These are phyloP conservation scores for Pangasius djambal DNA, from an alignment of 2,797 vertebrate genomes.

Conservation along the genomic window DNA sequence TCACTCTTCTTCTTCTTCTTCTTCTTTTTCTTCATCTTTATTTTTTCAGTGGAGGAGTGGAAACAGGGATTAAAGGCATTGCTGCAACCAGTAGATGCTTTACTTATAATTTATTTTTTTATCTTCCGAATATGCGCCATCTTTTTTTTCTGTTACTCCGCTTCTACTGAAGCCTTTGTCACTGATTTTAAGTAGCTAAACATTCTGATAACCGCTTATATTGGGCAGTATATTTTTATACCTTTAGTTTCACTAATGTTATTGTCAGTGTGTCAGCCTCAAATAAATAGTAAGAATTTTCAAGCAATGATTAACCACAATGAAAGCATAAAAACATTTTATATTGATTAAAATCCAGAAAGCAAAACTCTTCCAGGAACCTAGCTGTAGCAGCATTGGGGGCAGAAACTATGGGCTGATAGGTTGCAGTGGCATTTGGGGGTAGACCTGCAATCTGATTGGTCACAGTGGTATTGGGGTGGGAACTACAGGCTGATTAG, in stretches of 20 bases:
- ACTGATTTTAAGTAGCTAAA: neutral
- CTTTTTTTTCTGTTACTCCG: neutral
- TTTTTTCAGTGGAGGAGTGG: neutral
- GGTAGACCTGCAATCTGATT: neutral
- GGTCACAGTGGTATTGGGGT: neutral
- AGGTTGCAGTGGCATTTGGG: neutral
- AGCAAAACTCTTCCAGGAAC: neutral
- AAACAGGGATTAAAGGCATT: conserved; percentile 18
- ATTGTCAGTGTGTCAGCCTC: neutral
- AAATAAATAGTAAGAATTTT: neutral
- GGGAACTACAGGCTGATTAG: neutral
- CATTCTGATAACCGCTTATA: neutral
- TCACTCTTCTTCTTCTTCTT: neutral
- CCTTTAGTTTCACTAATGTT: neutral
- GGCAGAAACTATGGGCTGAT: neutral
- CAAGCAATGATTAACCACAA: neutral
- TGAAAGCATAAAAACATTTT: neutral
- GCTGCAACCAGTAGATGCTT: conserved; percentile 10
- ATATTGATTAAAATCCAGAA: neutral
- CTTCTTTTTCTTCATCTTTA: neutral
- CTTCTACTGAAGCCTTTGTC: too few species aligned
- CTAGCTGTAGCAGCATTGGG: neutral
- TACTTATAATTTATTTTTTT: neutral
- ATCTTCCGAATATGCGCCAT: neutral
- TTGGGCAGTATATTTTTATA: neutral